Base-by-base conservation (phyloP, 2,888 invertebrate genomes). In the Sericinus montela region DNA sequence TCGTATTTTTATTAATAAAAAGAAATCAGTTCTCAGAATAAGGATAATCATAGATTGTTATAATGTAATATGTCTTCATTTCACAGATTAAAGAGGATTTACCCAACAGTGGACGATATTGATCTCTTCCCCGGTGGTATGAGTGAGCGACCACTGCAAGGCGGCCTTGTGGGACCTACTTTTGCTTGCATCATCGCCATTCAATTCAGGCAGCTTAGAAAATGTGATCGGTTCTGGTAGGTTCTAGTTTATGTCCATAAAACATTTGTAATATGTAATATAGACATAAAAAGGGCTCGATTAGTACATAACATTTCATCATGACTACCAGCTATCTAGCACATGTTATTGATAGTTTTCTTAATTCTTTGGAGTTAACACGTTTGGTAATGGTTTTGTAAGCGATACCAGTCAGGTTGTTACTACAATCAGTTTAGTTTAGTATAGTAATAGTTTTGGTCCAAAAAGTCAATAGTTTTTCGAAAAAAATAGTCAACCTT, bases 111-210 rank as follows among this genome's bases (percentile, higher is more conserved):
- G 0, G 98, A 98, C 67, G 98, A 99, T 75, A 97, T 99, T 48
- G 97, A 99, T 78, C 90, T 98, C 1, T 99, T 98, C 91, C 96
- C 98, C 0, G 98, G 98, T 15, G 96, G 97, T 1, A 94, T 98
- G 93, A 95, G 97, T 61, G 95, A 96, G 74, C 89, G 94, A 40
- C 95, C 96, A 0, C 87, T 97, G 5, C 95, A 95, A 66, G 98
- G 98, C 5, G 98, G 97, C 5, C 84, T 97, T 0, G 95, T 98
- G 0, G 98, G 98, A 3, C 98, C 98, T 0, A 98, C 98, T 0
- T 95, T 98, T 69, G 97, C 97, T 10, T 95, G 97, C 71, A 95
- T 99, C 64, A 97, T 99, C 62, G 98, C 97, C 45, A 95, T 96
- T 44, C 98, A 98, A 84, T 98, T 98, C 86, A 90, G 95, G 45